phyloP scores from a whole-genome alignment of 2,888 invertebrate genomes.

The Parnassius mnemosyne region DNA sequence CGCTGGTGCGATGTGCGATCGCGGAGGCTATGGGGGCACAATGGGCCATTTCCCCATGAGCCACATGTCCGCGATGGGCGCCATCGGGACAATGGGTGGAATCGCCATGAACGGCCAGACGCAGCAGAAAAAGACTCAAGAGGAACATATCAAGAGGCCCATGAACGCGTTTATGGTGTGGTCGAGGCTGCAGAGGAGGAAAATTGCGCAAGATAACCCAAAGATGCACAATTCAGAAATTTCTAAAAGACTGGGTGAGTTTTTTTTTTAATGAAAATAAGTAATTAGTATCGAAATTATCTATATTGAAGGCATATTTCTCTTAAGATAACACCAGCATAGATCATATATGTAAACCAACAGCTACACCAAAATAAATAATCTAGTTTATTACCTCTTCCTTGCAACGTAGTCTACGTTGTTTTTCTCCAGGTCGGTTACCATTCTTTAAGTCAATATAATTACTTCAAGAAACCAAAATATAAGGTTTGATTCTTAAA shows the following conservation, averaged over 20 bases:
- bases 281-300: not conserved
- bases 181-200: slow-evolving; percentile 94
- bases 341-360: not conserved
- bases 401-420: too few species aligned
- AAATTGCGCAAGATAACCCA: slow-evolving; percentile 98
- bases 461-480: too few species aligned
- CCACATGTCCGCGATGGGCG: slow-evolving; percentile 78
- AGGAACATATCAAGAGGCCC: slow-evolving; percentile 96
- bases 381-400: too few species aligned
- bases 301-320: not conserved
- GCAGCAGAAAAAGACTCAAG: slow-evolving; percentile 82
- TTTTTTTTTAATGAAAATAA: not conserved
- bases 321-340: not conserved
- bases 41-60: slow-evolving; percentile 81
- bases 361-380: not conserved
- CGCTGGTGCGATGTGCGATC: slow-evolving; percentile 87
- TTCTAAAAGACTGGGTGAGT: slow-evolving; percentile 93
- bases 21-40: slow-evolving; percentile 82
- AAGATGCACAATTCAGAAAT: slow-evolving; percentile 99
- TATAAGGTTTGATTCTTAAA: too few species aligned
- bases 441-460: too few species aligned
- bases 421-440: too few species aligned
- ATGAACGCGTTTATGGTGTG: slow-evolving; percentile 99
- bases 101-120: slow-evolving; percentile 80
- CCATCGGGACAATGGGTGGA: slow-evolving; percentile 77